A percentile compares a stretch with the other conserved stretches of the same genome.
Evolutionary conservation across 2,888 invertebrate genomes (phyloP).

Genomic region (Papilio elwesi): DNA sequence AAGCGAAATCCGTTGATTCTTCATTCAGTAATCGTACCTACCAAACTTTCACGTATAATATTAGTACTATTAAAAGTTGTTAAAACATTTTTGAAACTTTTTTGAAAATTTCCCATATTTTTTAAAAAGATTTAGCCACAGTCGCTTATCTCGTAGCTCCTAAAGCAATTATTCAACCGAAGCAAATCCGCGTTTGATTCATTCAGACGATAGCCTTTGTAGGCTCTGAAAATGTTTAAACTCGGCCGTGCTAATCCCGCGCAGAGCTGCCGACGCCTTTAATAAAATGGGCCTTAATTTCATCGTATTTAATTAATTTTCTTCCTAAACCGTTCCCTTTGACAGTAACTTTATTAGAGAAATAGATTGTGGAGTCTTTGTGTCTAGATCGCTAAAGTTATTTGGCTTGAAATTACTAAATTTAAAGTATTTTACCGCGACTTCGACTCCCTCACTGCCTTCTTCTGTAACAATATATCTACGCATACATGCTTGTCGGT

Average conservation of each 20-base stretch:
- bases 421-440: not conserved
- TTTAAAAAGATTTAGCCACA: not conserved
- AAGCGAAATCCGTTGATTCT: no score
- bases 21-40: no score
- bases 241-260: conserved; percentile 23
- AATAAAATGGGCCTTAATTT: conserved; percentile 34
- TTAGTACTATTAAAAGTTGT: not conserved
- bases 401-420: not conserved
- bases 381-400: not conserved
- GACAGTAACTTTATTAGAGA: conserved; percentile 11
- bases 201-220: conserved; percentile 29
- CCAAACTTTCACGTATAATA: no score
- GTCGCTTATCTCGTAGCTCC: conserved; percentile 36
- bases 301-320: conserved; percentile 31
- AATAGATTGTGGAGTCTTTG: conserved; percentile 1
- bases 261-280: conserved; percentile 20
- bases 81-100: not conserved
- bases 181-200: conserved; percentile 42
- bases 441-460: not conserved
- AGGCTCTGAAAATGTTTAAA: conserved; percentile 32
- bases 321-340: conserved; percentile 11
- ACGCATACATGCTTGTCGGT: no score
- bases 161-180: conserved; percentile 44
- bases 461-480: no score
- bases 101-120: not conserved